These are phyloP conservation scores for Merodon equestris DNA, from an alignment of 2,888 invertebrate species.

Conservation along the genomic window DNA sequence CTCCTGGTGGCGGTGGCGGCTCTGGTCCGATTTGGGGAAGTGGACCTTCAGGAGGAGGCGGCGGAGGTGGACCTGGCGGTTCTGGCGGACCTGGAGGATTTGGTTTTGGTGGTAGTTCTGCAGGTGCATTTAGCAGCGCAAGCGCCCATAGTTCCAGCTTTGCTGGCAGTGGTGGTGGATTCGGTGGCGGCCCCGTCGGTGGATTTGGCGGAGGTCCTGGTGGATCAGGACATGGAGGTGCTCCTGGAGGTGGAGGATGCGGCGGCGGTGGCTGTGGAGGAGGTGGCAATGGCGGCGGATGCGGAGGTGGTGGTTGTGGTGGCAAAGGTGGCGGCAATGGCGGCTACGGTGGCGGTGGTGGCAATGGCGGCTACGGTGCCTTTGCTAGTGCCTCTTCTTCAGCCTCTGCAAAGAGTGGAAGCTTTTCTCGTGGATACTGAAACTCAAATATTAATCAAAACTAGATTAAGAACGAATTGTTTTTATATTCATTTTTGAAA, in stretches of 20 bases:
- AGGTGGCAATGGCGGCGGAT: conserved; percentile 82
- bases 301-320: conserved; percentile 38
- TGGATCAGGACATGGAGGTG: conserved; percentile 14
- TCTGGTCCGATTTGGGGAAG: conserved; percentile 18
- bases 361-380: conserved; percentile 23
- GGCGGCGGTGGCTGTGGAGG: conserved; percentile 81
- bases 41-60: conserved; percentile 66
- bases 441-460: conserved; percentile 1
- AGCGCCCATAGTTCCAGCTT: conserved; percentile 1
- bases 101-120: conserved; percentile 79
- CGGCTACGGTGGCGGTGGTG: conserved; percentile 83
- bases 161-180: conserved; percentile 81
- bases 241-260: conserved; percentile 21
- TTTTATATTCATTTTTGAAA: conserved; percentile 1
- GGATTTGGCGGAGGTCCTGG: conserved; percentile 65
- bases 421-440: conserved; percentile 39
- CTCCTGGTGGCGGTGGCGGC: conserved; percentile 24
- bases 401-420: conserved; percentile 63
- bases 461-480: conserved; percentile 7
- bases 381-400: conserved; percentile 69
- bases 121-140: conserved; percentile 31
- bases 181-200: conserved; percentile 82
- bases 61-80: conserved; percentile 25
- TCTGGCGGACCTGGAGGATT: conserved; percentile 76
- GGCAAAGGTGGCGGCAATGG: conserved; percentile 76